These are phyloP conservation scores for Noctua janthina DNA, from an alignment of 2,888 invertebrate genomes.

Conservation along the genomic window DNA sequence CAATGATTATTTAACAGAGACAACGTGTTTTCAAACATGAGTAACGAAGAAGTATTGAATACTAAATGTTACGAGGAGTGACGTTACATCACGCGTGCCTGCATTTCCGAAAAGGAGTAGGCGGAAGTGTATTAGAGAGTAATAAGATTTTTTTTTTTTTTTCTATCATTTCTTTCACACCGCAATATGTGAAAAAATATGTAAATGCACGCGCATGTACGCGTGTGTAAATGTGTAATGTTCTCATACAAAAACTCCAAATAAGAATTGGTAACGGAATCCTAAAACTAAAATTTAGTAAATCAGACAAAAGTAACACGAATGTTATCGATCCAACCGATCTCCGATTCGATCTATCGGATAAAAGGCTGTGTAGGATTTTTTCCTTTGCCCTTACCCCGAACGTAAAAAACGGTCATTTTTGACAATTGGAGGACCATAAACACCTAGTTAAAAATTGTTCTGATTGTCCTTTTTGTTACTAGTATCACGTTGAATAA, in stretches of 20 bases:
- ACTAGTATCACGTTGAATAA: conserved; percentile 28
- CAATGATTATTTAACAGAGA: conserved; percentile 33
- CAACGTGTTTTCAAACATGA: conserved; percentile 10
- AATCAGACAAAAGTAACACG: conserved; percentile 50
- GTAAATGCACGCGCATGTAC: too few relatives aligned
- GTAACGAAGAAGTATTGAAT: not conserved
- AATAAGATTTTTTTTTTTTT: not conserved
- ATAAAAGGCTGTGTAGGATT: conserved; percentile 58
- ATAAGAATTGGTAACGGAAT: conserved; percentile 4
- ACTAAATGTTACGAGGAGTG: not conserved
- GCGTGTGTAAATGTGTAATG: not conserved
- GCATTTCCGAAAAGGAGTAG: not conserved
- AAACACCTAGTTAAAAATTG: conserved; percentile 75
- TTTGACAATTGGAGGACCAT: conserved; percentile 65
- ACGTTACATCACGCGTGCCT: not conserved
- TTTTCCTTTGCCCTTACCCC: conserved; percentile 58
- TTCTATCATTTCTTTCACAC: not conserved
- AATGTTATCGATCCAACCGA: conserved; percentile 61
- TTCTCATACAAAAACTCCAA: too few relatives aligned
- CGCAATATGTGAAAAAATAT: not conserved
- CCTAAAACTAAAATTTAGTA: conserved; percentile 46
- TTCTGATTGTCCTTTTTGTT: conserved; percentile 56
- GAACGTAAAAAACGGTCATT: conserved; percentile 48
- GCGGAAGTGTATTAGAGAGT: not conserved
- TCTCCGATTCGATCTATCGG: conserved; percentile 57